Conservation (phyloP, 2,113 vertebrate genomes). For the Phrynocephalus versicolor region DNA sequence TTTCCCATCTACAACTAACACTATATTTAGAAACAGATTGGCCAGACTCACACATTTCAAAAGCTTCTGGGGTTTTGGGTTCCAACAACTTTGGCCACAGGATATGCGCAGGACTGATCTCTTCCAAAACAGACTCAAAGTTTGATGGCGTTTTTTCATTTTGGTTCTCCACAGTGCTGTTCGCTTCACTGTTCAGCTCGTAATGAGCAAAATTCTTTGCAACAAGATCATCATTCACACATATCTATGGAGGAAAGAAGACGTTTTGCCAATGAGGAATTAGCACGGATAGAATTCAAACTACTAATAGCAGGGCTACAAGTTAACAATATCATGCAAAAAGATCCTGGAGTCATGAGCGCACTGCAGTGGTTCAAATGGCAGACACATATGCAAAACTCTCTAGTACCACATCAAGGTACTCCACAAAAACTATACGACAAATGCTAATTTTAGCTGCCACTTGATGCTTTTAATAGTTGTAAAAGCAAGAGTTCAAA, state of each 20-base stretch:
- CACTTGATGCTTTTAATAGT: neutral
- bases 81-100: constrained; percentile 65
- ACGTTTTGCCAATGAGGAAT: neutral
- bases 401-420: neutral
- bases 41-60: constrained; percentile 59
- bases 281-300: neutral
- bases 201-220: constrained; percentile 87
- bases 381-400: neutral
- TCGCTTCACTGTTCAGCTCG: constrained; percentile 43
- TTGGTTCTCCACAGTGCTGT: neutral
- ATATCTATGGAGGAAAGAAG: constrained; percentile 78
- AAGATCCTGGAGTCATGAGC: neutral
- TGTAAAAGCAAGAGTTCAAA: neutral
- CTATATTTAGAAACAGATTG: neutral
- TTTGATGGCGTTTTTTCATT: neutral
- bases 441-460: neutral
- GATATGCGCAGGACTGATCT: constrained; percentile 52
- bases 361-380: neutral
- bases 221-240: constrained; percentile 91
- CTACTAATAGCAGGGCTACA: neutral
- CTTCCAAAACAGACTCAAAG: constrained; percentile 21
- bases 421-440: neutral
- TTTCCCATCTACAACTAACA: neutral
- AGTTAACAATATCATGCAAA: neutral
- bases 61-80: constrained; percentile 6